These are phyloP conservation scores for Agapetus fuscipes DNA, from an alignment of 2,888 invertebrate species.

Conservation along the genomic window DNA sequence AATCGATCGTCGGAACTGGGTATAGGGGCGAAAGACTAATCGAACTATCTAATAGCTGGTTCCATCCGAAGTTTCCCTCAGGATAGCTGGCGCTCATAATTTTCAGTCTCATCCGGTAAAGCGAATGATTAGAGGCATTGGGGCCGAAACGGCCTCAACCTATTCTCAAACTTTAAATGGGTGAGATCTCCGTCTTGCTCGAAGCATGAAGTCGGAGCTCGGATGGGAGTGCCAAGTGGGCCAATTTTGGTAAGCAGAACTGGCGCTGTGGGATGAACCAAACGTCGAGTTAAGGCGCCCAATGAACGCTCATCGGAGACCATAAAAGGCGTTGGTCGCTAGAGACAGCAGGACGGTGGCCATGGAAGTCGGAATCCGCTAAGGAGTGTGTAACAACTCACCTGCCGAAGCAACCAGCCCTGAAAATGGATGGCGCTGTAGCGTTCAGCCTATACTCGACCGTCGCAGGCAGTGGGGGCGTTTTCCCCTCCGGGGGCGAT, in stretches of 20 bases:
- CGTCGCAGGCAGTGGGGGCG: conserved; percentile 33
- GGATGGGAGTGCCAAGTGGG: conserved; percentile 56
- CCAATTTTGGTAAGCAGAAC: conserved; percentile 71
- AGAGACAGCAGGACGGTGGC: conserved; percentile 62
- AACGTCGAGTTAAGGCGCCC: conserved; percentile 60
- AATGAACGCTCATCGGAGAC: conserved; percentile 51
- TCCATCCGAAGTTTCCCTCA: conserved; percentile 68
- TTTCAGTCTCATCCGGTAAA: conserved; percentile 58
- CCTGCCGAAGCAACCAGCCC: conserved; percentile 56
- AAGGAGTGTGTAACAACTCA: conserved; percentile 49
- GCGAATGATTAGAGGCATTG: conserved; percentile 66
- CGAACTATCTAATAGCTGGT: conserved; percentile 72
- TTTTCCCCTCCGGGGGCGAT: conserved; percentile 11
- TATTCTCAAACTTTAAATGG: conserved; percentile 73
- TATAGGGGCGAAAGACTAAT: conserved; percentile 64
- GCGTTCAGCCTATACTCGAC: conserved; percentile 43
- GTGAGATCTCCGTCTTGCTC: conserved; percentile 56
- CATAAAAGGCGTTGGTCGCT: conserved; percentile 56
- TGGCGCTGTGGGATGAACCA: conserved; percentile 71
- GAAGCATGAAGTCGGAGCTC: conserved; percentile 43
- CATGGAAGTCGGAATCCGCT: conserved; percentile 67
- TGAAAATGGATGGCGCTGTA: conserved; percentile 58
- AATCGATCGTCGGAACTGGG: conserved; percentile 69
- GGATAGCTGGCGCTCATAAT: conserved; percentile 54
- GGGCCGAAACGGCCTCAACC: conserved; percentile 60